These are phyloP conservation scores for Microplitis demolitor DNA, from an alignment of 1,140 invertebrate genomes.

Conservation along the genomic window DNA sequence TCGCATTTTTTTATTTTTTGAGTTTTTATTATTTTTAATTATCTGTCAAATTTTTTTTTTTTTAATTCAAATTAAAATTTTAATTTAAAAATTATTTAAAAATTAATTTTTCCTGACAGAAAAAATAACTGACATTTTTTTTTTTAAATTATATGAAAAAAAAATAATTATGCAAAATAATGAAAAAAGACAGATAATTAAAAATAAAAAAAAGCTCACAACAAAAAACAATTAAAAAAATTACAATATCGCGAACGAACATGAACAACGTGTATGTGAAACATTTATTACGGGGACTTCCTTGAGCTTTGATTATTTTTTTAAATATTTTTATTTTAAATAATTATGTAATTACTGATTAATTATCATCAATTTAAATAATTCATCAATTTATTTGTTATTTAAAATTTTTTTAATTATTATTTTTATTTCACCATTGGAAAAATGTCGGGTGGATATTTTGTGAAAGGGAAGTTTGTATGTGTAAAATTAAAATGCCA, in stretches of 20 bases:
- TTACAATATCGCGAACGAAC: conserved; percentile 49
- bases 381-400: neutral
- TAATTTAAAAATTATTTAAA: too few relatives aligned
- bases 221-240: conserved; percentile 28
- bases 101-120: neutral
- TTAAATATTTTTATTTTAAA: neutral
- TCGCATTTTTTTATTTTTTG: conserved; percentile 26
- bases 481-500: conserved; percentile 58
- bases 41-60: neutral
- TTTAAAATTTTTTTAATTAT: neutral
- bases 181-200: neutral
- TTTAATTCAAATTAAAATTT: neutral
- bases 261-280: conserved; percentile 60
- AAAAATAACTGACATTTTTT: too few relatives aligned
- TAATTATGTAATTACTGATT: too few relatives aligned
- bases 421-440: neutral
- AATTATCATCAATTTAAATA: too few relatives aligned
- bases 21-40: conserved; percentile 10
- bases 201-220: neutral
- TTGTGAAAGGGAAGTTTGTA: conserved; percentile 49
- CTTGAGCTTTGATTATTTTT: conserved; percentile 24
- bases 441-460: conserved; percentile 23
- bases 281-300: conserved; percentile 40
- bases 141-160: too few relatives aligned
- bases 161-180: too few relatives aligned